Base-by-base conservation (phyloP, 2,888 invertebrate species). In the Tetragnatha montana region DNA sequence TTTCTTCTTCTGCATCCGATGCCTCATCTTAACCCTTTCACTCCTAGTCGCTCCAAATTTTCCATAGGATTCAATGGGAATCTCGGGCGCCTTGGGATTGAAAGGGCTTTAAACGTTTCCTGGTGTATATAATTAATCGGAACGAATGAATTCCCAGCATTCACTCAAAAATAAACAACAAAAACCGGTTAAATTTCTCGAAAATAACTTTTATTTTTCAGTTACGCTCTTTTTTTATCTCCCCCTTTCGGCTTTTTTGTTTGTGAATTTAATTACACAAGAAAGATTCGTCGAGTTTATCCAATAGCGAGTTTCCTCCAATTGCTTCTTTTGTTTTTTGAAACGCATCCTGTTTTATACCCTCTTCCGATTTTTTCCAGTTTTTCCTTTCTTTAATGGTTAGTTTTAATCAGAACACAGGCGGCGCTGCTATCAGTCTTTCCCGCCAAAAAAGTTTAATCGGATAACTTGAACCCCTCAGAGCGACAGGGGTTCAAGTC, bases 221-320 rank as follows among this genome's bases (percentile, higher is more conserved):
- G 14, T 35, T 22, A 22, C 35, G 22, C 19, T 68, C 51, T 60
- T 80, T 60, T n/a, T 21, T 68, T 47, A 17, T 21, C 8, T 21
- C 35, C 69, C 10, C 17, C 69, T 68, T 80, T 22, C 35, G 17
- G 0, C 19, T 60, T 82, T 82, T 71, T 82, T 82, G 49, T 74
- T 35, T 51, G 22, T 14, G 51, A 82, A 73, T 82, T 73, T 82
- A 82, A 75, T 83, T 83, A 83, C 75, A 8, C n/a, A 82, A 10
- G 17, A 35, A 82, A 83, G 75, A 73, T 60, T 75, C 35, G 74
- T 83, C 47, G 83, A 83, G 74, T 83, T 83, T 60, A 75, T 75
- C 35, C 50, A 83, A 75, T 75, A 75, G 51, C 35, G 74, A 75
- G 74, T 22, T 68, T 83, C n/a, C 14, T 74, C 60, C n/a, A 21